These are phyloP conservation scores for Gallinago nigripennis DNA, from an alignment of 2,797 vertebrate genomes.

Conservation along the genomic window DNA sequence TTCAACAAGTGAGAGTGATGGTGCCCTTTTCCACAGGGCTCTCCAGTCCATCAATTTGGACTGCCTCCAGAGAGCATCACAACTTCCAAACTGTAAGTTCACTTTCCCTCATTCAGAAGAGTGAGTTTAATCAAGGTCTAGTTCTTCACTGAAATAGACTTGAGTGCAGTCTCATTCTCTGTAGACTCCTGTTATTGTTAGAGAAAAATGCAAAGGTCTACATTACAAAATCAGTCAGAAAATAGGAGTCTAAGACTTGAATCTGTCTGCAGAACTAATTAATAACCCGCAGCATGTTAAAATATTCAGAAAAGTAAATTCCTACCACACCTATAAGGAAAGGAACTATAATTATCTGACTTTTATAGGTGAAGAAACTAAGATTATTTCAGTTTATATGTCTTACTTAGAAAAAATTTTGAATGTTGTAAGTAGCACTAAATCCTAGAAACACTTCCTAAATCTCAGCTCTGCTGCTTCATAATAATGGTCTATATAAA, in stretches of 20 bases:
- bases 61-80: background rate
- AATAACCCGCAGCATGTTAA: background rate
- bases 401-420: background rate
- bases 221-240: background rate
- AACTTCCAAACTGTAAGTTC: background rate
- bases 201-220: background rate
- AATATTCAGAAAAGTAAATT: background rate
- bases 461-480: background rate
- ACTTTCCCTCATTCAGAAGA: background rate
- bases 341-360: background rate
- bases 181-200: background rate
- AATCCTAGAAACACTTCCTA: background rate
- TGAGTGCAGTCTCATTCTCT: background rate
- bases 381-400: background rate
- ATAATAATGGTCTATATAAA: background rate
- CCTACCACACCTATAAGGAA: background rate
- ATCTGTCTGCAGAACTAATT: background rate
- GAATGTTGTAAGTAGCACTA: background rate
- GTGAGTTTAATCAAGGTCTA: background rate
- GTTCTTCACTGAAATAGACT: background rate
- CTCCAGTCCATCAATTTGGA: accelerated
- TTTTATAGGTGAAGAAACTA: background rate
- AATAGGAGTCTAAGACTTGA: background rate
- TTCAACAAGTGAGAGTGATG: background rate
- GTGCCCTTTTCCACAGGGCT: background rate